phyloP scores from a whole-genome alignment of 1,140 invertebrate species.

The Zophobas atratus region DNA sequence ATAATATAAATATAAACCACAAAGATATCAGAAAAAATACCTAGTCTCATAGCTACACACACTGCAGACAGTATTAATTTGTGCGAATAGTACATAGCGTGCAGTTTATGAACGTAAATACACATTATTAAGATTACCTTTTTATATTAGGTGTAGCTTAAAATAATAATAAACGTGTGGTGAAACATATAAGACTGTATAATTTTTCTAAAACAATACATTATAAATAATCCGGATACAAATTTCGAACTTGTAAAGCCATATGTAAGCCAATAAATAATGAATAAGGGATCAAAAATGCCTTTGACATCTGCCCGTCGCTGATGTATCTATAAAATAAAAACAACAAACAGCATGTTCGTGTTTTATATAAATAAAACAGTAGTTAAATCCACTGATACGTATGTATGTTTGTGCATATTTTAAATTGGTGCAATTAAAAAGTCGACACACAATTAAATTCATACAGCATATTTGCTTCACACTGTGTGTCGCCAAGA shows the following conservation, averaged over 20 bases:
- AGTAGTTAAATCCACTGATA: background rate
- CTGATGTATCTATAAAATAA: slow-evolving; percentile 8
- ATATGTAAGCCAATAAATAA: background rate
- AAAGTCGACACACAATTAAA: slow-evolving; percentile 41
- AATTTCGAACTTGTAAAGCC: too few species aligned
- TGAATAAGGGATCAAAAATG: slow-evolving; percentile 11
- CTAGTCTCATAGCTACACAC: too few species aligned
- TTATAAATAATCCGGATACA: too few species aligned
- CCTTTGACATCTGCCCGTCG: background rate
- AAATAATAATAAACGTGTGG: too few species aligned
- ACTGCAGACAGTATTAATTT: too few species aligned
- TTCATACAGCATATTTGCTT: slow-evolving; percentile 23
- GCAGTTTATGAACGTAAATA: too few species aligned
- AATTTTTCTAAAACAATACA: slow-evolving; percentile 2
- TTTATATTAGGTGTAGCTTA: too few species aligned
- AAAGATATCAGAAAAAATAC: too few species aligned
- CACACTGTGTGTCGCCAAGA: slow-evolving; percentile 29
- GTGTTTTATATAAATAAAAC: background rate
- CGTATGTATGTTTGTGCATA: slow-evolving; percentile 15
- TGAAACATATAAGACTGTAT: background rate
- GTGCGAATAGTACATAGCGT: too few species aligned
- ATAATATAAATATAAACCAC: too few species aligned
- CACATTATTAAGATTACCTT: too few species aligned
- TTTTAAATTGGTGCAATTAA: slow-evolving; percentile 27
- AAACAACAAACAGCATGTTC: background rate